Conservation (phyloP, 2,113 vertebrate species). For the Platichthys stellatus region DNA sequence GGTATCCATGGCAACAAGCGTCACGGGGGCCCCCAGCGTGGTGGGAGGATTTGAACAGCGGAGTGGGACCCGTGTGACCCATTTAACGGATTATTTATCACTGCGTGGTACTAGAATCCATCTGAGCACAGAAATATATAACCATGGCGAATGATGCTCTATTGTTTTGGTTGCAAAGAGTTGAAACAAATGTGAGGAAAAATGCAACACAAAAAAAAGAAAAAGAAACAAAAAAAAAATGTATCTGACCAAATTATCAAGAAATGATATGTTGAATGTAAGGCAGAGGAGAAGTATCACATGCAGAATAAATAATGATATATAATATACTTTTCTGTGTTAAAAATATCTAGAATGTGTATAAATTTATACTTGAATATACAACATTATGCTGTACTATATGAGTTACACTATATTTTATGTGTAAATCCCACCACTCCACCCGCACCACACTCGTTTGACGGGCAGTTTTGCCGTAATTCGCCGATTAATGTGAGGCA, state of each 20-base stretch:
- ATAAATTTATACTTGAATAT: too few species aligned
- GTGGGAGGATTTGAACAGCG: slow-evolving; percentile 22
- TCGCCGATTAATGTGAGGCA: slow-evolving; percentile 82
- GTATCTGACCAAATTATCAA: too few species aligned
- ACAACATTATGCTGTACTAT: too few species aligned
- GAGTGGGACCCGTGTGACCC: slow-evolving; percentile 21
- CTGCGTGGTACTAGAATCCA: neutral
- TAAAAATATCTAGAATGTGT: too few species aligned
- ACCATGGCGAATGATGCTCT: neutral
- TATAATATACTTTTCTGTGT: too few species aligned
- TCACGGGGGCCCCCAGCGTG: slow-evolving; percentile 25
- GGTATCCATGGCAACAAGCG: slow-evolving; percentile 42
- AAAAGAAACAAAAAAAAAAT: too few species aligned
- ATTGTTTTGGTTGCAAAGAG: too few species aligned
- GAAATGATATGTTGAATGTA: neutral
- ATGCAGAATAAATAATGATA: too few species aligned
- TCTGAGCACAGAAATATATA: neutral
- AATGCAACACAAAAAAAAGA: too few species aligned
- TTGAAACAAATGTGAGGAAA: neutral
- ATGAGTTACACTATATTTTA: too few species aligned
- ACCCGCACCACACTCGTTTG: slow-evolving; percentile 50
- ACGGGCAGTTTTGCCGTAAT: slow-evolving; percentile 72
- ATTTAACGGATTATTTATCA: slow-evolving; percentile 9
- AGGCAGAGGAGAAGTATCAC: neutral
- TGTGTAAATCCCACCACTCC: neutral